These are phyloP conservation scores for Charadrius vociferus DNA, from an alignment of 2,113 vertebrate genomes.

Conservation along the genomic window DNA sequence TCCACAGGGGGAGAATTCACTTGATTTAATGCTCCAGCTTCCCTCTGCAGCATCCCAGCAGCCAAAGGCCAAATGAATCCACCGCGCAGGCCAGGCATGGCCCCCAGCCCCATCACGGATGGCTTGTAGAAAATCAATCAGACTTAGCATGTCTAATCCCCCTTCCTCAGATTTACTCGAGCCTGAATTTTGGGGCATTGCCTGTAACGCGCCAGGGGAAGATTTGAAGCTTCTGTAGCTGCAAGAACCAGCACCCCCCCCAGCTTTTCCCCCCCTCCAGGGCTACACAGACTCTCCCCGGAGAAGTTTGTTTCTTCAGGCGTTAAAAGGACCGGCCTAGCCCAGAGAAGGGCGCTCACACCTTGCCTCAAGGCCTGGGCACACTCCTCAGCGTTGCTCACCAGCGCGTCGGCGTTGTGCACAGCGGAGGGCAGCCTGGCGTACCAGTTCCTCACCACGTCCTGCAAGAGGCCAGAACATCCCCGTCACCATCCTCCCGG, in stretches of 20 bases:
- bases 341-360: not conserved
- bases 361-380: constrained; percentile 77
- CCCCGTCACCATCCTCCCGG: not conserved
- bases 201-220: not conserved
- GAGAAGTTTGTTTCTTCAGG: not conserved
- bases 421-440: constrained; percentile 84
- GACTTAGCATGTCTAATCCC: fast-evolving
- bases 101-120: not conserved
- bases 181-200: not conserved
- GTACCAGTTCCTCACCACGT: constrained; percentile 94
- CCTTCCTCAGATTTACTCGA: not conserved
- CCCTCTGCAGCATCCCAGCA: not conserved
- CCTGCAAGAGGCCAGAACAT: constrained; percentile 69
- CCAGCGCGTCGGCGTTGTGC: constrained; percentile 79
- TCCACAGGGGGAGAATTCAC: not conserved
- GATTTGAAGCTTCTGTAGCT: not conserved
- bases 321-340: fast-evolving
- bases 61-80: not conserved
- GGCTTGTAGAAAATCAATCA: not conserved
- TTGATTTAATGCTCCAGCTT: not conserved
- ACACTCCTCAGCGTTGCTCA: constrained; percentile 85
- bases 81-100: not conserved
- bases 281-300: not conserved
- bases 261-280: fast-evolving
- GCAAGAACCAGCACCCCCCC: fast-evolving